Conservation (phyloP, 2,113 vertebrate species). For the Oncorhynchus keta region DNA sequence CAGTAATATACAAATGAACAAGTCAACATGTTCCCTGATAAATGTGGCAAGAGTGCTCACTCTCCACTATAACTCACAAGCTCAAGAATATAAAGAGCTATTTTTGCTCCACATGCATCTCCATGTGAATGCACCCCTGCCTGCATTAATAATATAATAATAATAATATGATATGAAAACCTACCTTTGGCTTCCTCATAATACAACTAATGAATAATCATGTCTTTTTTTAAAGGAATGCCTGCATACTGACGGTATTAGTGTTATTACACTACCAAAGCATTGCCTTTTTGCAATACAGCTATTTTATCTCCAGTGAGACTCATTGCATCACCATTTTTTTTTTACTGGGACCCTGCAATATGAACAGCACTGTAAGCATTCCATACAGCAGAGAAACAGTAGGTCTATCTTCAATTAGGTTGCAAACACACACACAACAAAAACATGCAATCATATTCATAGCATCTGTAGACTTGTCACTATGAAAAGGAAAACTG, state of each 20-base stretch:
- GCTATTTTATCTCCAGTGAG: neutral
- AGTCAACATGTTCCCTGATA: neutral
- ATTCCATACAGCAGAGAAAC: constrained; percentile 2
- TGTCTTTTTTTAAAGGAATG: neutral
- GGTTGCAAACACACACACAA: constrained; percentile 41
- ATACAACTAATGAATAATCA: neutral
- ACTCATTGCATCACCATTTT: neutral
- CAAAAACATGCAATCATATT: no score
- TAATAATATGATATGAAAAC: neutral
- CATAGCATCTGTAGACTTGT: neutral
- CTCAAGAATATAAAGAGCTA: neutral
- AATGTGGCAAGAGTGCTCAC: neutral
- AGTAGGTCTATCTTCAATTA: neutral
- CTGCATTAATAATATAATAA: no score
- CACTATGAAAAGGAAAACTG: neutral
- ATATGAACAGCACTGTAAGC: no score
- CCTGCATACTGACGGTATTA: neutral
- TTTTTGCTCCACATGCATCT: neutral
- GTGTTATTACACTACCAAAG: neutral
- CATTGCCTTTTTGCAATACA: neutral
- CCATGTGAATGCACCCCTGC: neutral
- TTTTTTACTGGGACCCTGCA: no score
- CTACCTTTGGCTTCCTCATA: neutral
- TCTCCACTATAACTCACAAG: neutral
- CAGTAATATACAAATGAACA: no score